Evolutionary conservation across 53 echinoderm and acorn worm genomes (phyloP).

Genomic region (Hippasteria phrygiana): DNA sequence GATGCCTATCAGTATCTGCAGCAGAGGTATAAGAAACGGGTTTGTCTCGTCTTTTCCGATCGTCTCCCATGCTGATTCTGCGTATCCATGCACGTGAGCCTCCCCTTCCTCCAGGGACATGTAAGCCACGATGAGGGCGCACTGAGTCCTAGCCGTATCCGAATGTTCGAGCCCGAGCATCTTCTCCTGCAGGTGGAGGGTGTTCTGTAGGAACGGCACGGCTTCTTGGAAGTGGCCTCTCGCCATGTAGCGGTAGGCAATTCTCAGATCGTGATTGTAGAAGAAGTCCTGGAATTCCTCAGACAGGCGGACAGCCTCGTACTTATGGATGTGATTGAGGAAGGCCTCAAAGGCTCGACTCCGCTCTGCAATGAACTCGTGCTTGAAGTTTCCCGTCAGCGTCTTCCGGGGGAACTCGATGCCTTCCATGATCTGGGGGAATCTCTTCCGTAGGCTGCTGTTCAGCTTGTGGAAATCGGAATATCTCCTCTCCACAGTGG

Average conservation of each 20-base stretch:
- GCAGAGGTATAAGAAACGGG: conserved; percentile 85
- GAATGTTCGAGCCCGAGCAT: conserved; percentile 82
- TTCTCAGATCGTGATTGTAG: conserved; percentile 86
- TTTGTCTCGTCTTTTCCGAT: conserved; percentile 87
- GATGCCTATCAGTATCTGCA: conserved; percentile 93
- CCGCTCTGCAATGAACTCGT: conserved; percentile 93
- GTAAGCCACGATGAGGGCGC: conserved; percentile 90
- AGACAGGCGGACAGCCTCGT: conserved; percentile 79
- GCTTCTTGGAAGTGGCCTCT: conserved; percentile 81
- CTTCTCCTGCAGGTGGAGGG: conserved; percentile 94
- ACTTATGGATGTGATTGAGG: conserved; percentile 73
- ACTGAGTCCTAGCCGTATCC: conserved; percentile 81
- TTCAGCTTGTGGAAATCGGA: conserved; percentile 91
- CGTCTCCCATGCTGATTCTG: conserved; percentile 82
- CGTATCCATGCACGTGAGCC: conserved; percentile 87
- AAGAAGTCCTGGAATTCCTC: conserved; percentile 91
- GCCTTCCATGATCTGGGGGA: conserved; percentile 84
- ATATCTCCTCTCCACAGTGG: conserved; percentile 89
- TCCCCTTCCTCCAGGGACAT: conserved; percentile 85
- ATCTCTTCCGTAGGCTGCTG: conserved; percentile 68
- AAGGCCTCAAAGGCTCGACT: conserved; percentile 95
- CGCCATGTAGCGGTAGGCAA: conserved; percentile 86
- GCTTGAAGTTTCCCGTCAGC: conserved; percentile 91
- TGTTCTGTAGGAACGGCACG: conserved; percentile 89
- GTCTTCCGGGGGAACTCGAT: conserved; percentile 88